A percentile compares a stretch with the other conserved stretches of the same genome.
Evolutionary conservation across 1,140 invertebrate species (phyloP).

Genomic region (Drosophila ananassae): DNA sequence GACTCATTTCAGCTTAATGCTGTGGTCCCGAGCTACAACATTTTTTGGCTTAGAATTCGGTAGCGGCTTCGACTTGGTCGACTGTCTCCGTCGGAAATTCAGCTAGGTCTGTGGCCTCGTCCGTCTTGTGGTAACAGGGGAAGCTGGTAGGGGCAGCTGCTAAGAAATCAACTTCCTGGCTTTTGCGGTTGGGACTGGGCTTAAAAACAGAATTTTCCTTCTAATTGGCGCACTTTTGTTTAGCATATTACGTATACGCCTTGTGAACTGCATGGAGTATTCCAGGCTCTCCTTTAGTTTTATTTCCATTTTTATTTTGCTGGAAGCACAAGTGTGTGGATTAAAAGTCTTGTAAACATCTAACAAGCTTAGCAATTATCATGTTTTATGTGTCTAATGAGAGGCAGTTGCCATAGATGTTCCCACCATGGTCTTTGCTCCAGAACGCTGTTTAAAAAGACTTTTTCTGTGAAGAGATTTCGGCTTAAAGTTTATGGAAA

Average conservation of each 20-base stretch:
- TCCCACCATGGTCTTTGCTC: not conserved
- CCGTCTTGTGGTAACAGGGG: slow-evolving; percentile 16
- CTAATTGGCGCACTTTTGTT: slow-evolving; percentile 81
- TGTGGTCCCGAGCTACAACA: slow-evolving; percentile 53
- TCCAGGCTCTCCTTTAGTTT: slow-evolving; percentile 19
- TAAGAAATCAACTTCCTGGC: slow-evolving; percentile 79
- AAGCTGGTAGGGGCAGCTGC: slow-evolving; percentile 23
- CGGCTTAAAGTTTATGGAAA: not conserved
- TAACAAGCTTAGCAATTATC: slow-evolving; percentile 77
- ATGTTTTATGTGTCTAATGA: slow-evolving; percentile 41
- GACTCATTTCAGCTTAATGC: slow-evolving; percentile 63
- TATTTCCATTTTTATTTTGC: slow-evolving; percentile 10
- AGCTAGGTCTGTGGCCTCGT: slow-evolving; percentile 45
- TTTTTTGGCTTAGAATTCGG: slow-evolving; percentile 58
- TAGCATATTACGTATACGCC: slow-evolving; percentile 65
- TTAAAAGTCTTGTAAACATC: slow-evolving; percentile 64
- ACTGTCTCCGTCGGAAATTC: slow-evolving; percentile 49
- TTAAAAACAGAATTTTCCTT: slow-evolving; percentile 73
- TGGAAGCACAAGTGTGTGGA: slow-evolving; percentile 13
- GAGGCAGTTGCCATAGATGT: slow-evolving; percentile 16
- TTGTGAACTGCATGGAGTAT: slow-evolving; percentile 19
- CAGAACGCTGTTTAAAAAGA: not conserved
- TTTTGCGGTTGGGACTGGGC: slow-evolving; percentile 66
- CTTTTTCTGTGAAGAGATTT: not conserved
- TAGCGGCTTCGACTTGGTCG: slow-evolving; percentile 38